Conservation (phyloP, 1,140 invertebrate species). For the Agraylea sexmaculata region DNA sequence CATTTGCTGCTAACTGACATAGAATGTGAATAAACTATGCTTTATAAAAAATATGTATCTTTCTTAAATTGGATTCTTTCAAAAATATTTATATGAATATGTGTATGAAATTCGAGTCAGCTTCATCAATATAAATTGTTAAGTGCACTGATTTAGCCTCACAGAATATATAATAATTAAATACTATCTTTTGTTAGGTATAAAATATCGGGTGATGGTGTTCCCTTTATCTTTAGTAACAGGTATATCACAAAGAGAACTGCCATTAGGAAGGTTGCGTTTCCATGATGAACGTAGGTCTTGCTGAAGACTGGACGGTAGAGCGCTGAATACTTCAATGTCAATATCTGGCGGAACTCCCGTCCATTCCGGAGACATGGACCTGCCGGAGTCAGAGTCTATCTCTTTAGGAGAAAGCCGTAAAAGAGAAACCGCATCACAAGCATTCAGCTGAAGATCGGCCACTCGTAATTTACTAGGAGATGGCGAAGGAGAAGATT, state of each 20-base stretch:
- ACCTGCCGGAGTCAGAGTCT: slow-evolving; percentile 29
- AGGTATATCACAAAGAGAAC: slow-evolving; percentile 35
- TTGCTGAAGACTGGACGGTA: slow-evolving; percentile 47
- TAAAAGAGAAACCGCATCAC: slow-evolving; percentile 39
- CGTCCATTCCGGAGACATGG: slow-evolving; percentile 26
- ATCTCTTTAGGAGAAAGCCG: slow-evolving; percentile 35
- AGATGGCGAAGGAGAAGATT: slow-evolving; percentile 37
- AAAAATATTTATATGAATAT: too few species aligned
- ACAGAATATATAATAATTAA: slow-evolving; percentile 28
- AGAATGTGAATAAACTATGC: too few species aligned
- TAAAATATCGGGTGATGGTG: slow-evolving; percentile 50
- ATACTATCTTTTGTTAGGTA: slow-evolving; percentile 47
- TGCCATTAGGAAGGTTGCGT: slow-evolving; percentile 32
- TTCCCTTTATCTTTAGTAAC: slow-evolving; percentile 36
- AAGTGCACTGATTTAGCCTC: too few species aligned
- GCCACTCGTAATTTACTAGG: slow-evolving; percentile 49
- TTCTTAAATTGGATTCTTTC: too few species aligned
- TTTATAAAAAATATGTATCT: too few species aligned
- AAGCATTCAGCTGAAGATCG: slow-evolving; percentile 44
- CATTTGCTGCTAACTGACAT: too few species aligned
- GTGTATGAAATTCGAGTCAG: too few species aligned
- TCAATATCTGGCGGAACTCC: slow-evolving; percentile 44
- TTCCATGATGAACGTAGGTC: slow-evolving; percentile 51
- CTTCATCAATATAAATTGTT: too few species aligned
- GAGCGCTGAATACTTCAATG: slow-evolving; percentile 46